Base-by-base conservation (phyloP, 1,140 invertebrate species). In the Cotesia chilonis region DNA sequence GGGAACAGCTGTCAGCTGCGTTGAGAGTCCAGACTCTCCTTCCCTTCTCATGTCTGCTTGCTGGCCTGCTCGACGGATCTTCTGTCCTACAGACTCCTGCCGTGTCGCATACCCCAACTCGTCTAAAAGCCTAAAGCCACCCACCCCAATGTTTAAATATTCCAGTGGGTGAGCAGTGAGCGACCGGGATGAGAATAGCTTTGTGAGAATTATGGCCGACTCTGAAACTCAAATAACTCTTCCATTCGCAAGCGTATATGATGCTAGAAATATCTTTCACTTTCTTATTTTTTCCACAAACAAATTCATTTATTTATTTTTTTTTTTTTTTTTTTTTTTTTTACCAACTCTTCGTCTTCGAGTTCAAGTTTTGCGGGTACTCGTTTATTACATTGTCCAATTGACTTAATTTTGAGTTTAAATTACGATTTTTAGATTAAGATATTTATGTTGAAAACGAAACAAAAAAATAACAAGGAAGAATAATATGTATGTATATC, bases 211-310 rank as follows among this genome's bases (percentile, higher is more conserved):
- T 87, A 87, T 87, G 84, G 86, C 85, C 79, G 84, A 82, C 82
- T 83, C 83, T 74, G 83, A 79, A 84, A 86, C 84, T 86, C 84
- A 85, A 87, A 87, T 87, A 87, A 87, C 85, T 87, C 86, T 87
- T 85, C 86, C 87, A 87, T 87, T 82, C 84, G 78, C 81, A 79
- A 80, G 74, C 77, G 79, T 78, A 78, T 81, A 38, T 51, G 81
- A 76, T 76, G 71, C 77, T 77, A 73, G 75, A 76, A 54, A 74
- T 77, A 74, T 78, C 74, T 68, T 73, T 41, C 17, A 72, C 67
- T n/a, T 41, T 28, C 57, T 63, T 61, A 54, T 65, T 59, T 72
- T 59, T 61, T 68, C 37, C 38, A 73, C 52, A 5, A 14, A 28
- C 55, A 60, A 59, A 36, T 14, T 9, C 2, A 9, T 9, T 7